Evolutionary conservation across 2,888 invertebrate genomes (phyloP).

Genomic region (Conistra vaccinii): DNA sequence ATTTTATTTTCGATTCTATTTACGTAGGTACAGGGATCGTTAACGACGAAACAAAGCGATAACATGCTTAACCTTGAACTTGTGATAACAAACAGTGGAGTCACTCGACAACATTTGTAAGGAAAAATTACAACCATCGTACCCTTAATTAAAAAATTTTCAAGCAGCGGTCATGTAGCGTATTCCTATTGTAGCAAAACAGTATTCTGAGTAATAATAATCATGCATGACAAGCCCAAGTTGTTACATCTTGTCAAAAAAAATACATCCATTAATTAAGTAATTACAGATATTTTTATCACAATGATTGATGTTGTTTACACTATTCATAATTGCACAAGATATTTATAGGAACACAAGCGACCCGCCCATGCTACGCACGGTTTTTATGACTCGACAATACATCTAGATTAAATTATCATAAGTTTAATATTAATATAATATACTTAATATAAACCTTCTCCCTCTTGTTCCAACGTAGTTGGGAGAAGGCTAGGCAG

Average conservation of each 20-base stretch:
- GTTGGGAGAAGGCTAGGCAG: too few species aligned
- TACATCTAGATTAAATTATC: too few species aligned
- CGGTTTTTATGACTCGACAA: background rate
- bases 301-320: conserved; percentile 1
- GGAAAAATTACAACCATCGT: background rate
- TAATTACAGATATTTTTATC: conserved; percentile 4
- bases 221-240: too few species aligned
- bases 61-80: background rate
- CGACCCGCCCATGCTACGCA: background rate
- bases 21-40: background rate
- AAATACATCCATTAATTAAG: background rate
- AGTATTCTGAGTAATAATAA: background rate
- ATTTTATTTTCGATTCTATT: background rate
- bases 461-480: too few species aligned
- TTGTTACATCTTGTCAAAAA: background rate
- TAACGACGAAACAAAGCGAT: background rate
- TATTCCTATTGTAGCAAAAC: background rate
- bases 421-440: too few species aligned
- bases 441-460: too few species aligned
- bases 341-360: background rate
- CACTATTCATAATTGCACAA: background rate
- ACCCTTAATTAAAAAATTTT: background rate
- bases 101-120: background rate
- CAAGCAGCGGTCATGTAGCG: background rate
- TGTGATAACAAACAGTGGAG: background rate